Base-by-base conservation (phyloP, 2,888 invertebrate genomes). In the Trisateles emortualis region DNA sequence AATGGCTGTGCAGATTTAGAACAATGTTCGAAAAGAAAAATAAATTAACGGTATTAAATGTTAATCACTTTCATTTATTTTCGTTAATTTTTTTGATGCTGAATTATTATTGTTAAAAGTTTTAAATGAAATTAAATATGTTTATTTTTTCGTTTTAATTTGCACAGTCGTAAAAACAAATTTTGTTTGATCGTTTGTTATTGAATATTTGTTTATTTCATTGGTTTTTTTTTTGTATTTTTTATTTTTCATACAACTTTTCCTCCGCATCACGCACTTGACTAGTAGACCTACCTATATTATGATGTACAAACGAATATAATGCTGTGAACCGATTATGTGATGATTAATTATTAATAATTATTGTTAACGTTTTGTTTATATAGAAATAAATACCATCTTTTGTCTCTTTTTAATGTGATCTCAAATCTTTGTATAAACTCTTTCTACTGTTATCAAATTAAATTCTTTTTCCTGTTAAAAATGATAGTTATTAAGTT, bases 351-450 rank as follows among this genome's bases (percentile, higher is more conserved):
- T 30, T 49, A 47, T 52, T 35, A 56, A 60, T 64, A 48, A 11
- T 56, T 64, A 61, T 70, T 68, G 60, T 67, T 66, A 57, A 63
- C 44, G 42, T 64, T 62, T 69, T 67, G 64, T 73, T 63, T 59
- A 57, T 64, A 56, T 72, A 74, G 53, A 63, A 60, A 56, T 66
- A 64, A 53, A 60, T 68, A 22, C 63, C 65, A 48, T 72, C 64
- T 67, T 50, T 57, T 60, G 65, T 71, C 54, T 61, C 47, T 62
- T 8, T 59, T 55, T 57, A 54, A 67, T 74, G 59, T 80, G 80
- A 81, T 81, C 80, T 80, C 81, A 80, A 74, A 67, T 66, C 76
- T 74, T 65, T 78, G 68, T 79, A 73, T 63, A 76, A 78, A 75
- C 72, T 71, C 68, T 59, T 42, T 45, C 36, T 62, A 74, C 70